Conservation (phyloP, 2,797 vertebrate genomes). For the Selene dorsalis region DNA sequence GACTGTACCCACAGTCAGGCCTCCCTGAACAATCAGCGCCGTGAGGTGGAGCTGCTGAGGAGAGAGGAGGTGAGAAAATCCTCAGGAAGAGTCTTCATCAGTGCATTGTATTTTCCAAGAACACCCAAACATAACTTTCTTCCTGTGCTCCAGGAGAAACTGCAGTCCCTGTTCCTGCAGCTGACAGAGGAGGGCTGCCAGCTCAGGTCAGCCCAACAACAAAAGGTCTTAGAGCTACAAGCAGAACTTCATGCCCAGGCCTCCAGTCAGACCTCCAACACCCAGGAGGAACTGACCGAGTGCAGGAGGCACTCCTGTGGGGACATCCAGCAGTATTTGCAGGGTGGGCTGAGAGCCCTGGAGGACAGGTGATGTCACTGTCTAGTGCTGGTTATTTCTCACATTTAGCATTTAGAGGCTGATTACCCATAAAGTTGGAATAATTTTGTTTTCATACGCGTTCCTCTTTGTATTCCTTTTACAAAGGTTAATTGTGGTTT, state of each 20-base stretch:
- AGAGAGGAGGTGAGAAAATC: constrained; percentile 78
- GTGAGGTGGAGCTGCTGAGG: constrained; percentile 85
- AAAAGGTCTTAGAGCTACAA: constrained; percentile 79
- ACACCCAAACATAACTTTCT: neutral
- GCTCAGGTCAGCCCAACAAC: constrained; percentile 84
- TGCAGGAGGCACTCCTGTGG: constrained; percentile 85
- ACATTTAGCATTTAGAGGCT: neutral
- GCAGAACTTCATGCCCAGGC: constrained; percentile 71
- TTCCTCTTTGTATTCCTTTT: too few species aligned
- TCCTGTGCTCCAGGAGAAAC: constrained; percentile 75
- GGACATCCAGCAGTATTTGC: constrained; percentile 91
- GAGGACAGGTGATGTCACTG: constrained; percentile 81
- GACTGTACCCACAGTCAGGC: constrained; percentile 90
- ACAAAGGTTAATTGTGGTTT: too few species aligned
- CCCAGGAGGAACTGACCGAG: constrained; percentile 86
- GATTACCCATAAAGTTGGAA: too few species aligned
- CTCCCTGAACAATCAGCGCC: constrained; percentile 84
- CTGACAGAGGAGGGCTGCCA: constrained; percentile 85
- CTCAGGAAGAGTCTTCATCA: fast-evolving
- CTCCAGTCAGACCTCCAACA: constrained; percentile 69
- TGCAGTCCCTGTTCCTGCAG: constrained; percentile 83
- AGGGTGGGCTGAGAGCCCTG: constrained; percentile 86
- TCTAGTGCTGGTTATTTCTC: too few species aligned
- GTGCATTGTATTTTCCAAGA: neutral
- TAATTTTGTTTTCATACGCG: too few species aligned